phyloP scores from a whole-genome alignment of 1,140 invertebrate species.

The Wiebesia pumilae region DNA sequence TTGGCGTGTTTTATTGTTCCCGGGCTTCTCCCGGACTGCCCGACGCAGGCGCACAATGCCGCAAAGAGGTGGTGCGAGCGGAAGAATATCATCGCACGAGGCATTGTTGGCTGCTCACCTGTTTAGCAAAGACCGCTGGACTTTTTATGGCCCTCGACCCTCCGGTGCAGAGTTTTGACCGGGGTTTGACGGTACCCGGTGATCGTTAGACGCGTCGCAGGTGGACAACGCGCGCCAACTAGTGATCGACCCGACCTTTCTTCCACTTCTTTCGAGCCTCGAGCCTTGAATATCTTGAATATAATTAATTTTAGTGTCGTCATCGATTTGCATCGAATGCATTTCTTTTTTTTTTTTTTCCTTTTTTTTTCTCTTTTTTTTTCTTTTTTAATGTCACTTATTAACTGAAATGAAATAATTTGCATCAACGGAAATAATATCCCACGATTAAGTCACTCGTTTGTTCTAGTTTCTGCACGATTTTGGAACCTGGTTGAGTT shows the following conservation, averaged over 20 bases:
- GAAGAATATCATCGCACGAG: no score
- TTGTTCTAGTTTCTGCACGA: no score
- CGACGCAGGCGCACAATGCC: not conserved
- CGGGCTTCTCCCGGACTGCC: not conserved
- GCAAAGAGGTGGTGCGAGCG: not conserved
- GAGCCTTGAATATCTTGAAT: no score
- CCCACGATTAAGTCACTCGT: no score
- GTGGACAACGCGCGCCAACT: not conserved
- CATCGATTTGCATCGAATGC: not conserved
- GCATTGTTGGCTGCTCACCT: not conserved
- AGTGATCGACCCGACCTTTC: not conserved
- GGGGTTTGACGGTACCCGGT: no score
- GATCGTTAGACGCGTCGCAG: not conserved
- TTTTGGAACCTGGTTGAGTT: no score
- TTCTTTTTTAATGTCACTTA: no score
- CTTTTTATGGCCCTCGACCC: not conserved
- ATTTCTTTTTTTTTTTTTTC: no score
- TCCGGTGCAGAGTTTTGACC: no score
- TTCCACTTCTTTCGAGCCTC: not conserved
- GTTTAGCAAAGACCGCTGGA: not conserved
- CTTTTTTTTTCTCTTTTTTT: no score
- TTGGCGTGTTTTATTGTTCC: not conserved
- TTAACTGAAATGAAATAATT: no score
- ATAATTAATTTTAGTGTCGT: not conserved
- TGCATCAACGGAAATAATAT: no score